A percentile compares a stretch with the other conserved stretches of the same genome.
Conservation (phyloP, 1,140 invertebrate genomes). For the Tetragonula clypearis region DNA sequence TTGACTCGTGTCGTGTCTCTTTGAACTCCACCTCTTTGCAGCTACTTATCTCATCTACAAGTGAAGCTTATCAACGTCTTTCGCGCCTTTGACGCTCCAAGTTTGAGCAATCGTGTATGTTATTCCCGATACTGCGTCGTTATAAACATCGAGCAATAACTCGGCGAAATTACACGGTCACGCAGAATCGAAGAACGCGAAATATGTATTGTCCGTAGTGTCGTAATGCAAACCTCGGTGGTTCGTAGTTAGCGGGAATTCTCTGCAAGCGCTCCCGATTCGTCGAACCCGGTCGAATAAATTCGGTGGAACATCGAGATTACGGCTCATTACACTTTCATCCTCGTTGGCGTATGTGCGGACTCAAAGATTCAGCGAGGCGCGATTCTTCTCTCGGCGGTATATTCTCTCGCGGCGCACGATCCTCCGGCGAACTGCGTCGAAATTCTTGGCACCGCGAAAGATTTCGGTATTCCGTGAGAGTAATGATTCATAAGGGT, state of each 20-base stretch:
- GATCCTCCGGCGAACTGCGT: slow-evolving; percentile 16
- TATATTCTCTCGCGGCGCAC: background rate
- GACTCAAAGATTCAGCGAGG: background rate
- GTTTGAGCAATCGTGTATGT: background rate
- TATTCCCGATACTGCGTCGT: too few relatives aligned
- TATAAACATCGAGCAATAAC: too few relatives aligned
- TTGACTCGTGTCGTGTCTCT: background rate
- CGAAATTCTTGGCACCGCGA: slow-evolving; percentile 54
- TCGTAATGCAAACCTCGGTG: background rate
- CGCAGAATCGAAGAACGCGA: background rate
- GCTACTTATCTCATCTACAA: too few relatives aligned
- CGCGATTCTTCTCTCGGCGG: slow-evolving; percentile 16
- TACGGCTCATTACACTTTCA: slow-evolving; percentile 22
- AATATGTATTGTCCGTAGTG: background rate
- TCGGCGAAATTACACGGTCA: background rate
- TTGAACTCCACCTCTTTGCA: background rate
- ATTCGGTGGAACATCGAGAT: background rate
- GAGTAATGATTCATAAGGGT: slow-evolving; percentile 65
- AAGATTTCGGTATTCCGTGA: slow-evolving; percentile 65
- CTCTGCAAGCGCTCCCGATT: background rate
- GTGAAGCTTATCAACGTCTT: background rate
- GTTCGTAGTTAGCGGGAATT: background rate
- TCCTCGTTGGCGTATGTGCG: background rate
- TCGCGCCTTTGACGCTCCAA: background rate
- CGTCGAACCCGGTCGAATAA: background rate